phyloP scores from a whole-genome alignment of 2,797 vertebrate species.

The Meriones psammophilus region DNA sequence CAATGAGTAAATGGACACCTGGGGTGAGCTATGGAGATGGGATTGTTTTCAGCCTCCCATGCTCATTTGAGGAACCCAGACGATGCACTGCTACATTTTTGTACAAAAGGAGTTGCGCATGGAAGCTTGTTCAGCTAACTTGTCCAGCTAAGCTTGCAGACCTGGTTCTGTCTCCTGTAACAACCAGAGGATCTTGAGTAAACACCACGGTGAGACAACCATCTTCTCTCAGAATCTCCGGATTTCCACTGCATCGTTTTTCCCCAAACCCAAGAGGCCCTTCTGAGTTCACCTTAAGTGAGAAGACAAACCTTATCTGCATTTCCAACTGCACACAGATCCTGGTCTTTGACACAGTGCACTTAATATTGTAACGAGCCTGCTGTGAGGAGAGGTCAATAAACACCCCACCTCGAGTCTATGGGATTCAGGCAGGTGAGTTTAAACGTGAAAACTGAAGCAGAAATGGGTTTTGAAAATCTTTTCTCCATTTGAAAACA shows the following conservation, averaged over 20 bases:
- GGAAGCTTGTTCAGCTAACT: not conserved
- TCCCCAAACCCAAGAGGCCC: not conserved
- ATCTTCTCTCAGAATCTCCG: not conserved
- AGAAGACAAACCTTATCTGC: not conserved
- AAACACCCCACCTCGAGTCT: not conserved
- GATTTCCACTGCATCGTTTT: not conserved
- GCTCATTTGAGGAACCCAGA: not conserved
- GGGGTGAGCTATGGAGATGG: not conserved
- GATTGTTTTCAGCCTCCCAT: not conserved
- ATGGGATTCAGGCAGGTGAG: not conserved
- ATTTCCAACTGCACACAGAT: not conserved
- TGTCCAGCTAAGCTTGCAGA: not conserved
- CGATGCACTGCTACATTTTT: not conserved
- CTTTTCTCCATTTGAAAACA: not conserved
- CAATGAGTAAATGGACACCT: not conserved
- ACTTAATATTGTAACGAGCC: not conserved
- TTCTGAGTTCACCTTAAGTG: not conserved
- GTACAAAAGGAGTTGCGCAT: not conserved
- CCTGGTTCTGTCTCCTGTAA: not conserved
- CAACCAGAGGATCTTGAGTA: not conserved
- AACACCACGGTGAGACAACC: not conserved
- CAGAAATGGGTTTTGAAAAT: conserved; percentile 12
- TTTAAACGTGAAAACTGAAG: conserved; percentile 25
- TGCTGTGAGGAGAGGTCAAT: not conserved
- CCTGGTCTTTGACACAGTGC: not conserved